Conservation (phyloP, 2,113 vertebrate genomes). For the Piaya cayana region DNA sequence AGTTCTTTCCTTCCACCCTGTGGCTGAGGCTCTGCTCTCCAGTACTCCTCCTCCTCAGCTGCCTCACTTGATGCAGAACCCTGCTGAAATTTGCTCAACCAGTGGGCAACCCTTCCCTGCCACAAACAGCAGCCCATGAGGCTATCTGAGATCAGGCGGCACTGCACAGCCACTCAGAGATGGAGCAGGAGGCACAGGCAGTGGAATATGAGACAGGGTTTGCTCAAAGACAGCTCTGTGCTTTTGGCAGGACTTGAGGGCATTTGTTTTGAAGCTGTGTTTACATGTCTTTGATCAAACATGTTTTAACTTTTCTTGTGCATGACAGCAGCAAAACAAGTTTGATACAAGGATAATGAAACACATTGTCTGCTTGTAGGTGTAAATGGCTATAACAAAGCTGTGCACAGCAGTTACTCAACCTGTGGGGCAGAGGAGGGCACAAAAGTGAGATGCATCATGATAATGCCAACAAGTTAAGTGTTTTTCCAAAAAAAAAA, state of each 20-base stretch:
- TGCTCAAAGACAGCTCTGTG: constrained; percentile 39
- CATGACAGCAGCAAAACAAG: constrained; percentile 72
- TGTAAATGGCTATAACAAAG: constrained; percentile 15
- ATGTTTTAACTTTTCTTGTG: constrained; percentile 70
- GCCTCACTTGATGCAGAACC: background rate
- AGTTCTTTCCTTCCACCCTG: background rate
- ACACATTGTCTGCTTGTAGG: constrained; percentile 33
- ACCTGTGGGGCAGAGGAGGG: fast-evolving
- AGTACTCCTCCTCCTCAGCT: background rate
- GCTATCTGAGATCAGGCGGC: background rate
- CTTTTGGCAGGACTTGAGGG: constrained; percentile 65
- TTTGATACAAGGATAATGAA: constrained; percentile 71
- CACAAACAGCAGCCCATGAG: background rate
- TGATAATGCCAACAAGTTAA: background rate
- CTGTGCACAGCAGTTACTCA: background rate
- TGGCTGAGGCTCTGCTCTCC: background rate
- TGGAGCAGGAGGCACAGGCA: background rate
- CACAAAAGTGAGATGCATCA: background rate
- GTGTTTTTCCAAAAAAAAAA: background rate
- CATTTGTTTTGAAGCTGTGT: constrained; percentile 73
- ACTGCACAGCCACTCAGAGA: background rate
- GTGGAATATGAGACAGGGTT: constrained; percentile 26
- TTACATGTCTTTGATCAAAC: constrained; percentile 74
- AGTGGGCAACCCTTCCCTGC: background rate
- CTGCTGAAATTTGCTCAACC: background rate